These are phyloP conservation scores for Philaethria dido DNA, from an alignment of 2,888 invertebrate species.

Conservation along the genomic window DNA sequence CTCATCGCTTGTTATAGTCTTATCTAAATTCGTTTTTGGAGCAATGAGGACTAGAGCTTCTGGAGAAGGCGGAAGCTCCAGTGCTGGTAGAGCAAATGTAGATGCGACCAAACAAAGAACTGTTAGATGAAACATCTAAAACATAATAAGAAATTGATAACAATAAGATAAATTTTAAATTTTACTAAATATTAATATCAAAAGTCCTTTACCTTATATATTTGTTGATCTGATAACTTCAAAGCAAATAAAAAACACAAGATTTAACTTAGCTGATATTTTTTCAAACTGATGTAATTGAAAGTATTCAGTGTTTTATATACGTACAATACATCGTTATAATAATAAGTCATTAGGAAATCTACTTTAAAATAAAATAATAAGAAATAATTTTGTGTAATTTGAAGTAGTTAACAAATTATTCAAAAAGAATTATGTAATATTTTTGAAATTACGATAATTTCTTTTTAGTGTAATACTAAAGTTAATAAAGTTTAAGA, in stretches of 20 bases:
- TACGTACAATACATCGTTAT: neutral
- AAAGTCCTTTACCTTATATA: neutral
- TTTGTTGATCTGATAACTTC: no score
- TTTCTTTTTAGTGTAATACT: neutral
- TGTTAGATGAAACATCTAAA: constrained; percentile 8
- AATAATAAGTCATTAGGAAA: neutral
- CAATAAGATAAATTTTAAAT: no score
- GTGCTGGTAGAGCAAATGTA: neutral
- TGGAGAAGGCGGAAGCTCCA: neutral
- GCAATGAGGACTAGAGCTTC: neutral
- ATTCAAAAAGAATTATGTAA: neutral
- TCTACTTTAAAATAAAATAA: neutral
- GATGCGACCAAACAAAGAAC: neutral
- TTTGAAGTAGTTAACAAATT: neutral
- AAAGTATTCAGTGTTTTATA: neutral
- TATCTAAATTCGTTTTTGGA: no score
- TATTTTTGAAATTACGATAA: neutral
- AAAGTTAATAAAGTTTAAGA: no score
- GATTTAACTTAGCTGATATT: no score
- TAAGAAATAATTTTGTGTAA: neutral
- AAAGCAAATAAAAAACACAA: no score
- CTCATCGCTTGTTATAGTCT: neutral
- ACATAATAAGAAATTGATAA: neutral
- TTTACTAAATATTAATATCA: neutral
- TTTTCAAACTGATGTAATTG: neutral